These are phyloP conservation scores for Leptopterna dolabrata DNA, from an alignment of 2,888 invertebrate genomes.

Conservation along the genomic window DNA sequence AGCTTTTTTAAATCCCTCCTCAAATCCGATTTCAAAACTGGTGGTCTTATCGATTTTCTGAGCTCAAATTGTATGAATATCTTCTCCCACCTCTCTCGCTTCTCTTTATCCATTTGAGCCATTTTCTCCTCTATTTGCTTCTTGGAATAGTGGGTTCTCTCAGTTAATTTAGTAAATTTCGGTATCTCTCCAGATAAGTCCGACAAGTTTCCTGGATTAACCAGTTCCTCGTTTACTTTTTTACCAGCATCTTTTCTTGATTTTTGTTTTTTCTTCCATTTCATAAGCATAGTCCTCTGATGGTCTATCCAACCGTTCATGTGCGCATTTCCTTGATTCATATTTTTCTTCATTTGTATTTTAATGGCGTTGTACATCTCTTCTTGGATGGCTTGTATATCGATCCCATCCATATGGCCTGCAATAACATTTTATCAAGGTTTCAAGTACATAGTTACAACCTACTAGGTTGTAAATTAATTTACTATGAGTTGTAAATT, in stretches of 20 bases:
- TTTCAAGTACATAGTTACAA: no score
- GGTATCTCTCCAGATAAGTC: constrained; percentile 5
- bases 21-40: neutral
- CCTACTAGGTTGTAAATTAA: no score
- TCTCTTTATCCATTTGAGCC: neutral
- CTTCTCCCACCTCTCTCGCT: constrained; percentile 23
- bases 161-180: constrained; percentile 1
- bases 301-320: neutral
- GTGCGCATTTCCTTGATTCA: neutral
- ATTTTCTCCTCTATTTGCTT: constrained; percentile 24
- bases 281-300: neutral
- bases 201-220: no score
- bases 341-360: neutral
- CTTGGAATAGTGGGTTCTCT: neutral
- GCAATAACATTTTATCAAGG: no score
- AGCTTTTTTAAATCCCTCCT: neutral
- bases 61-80: neutral
- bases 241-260: neutral
- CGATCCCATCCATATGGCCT: no score
- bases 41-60: neutral
- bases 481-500: no score
- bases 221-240: neutral
- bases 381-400: neutral
- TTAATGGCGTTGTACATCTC: constrained; percentile 15
- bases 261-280: neutral